Evolutionary conservation across 2,888 invertebrate genomes (phyloP), one percentile per base, ranked within the genome.

Genomic region (Drosophila robusta): DNA sequence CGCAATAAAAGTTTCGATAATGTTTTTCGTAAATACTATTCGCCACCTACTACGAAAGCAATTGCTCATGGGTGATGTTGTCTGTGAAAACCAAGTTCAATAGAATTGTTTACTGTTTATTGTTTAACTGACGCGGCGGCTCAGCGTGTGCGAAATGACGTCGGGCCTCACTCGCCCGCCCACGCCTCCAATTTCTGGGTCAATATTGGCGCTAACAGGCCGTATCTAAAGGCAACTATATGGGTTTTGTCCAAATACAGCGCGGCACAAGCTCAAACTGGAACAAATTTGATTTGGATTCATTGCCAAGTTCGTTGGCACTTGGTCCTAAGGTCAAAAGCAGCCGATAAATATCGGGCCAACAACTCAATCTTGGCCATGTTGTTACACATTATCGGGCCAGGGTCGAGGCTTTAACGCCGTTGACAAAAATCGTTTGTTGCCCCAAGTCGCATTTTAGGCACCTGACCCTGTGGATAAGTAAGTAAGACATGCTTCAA

Each of bases 271-370:
- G 67, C 75, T 63, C 58, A 57, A 36, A 70, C 50, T 50, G 55
- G 58, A 42, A 51, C 29, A 32, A 41, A 44, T 54, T 54, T 12
- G 44, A 36, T 7, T 22, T 52, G 39, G 75, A 64, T 75, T 87
- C 88, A 85, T 85, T 82, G 84, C 69, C 88, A 80, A 85, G 88
- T 87, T 85, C 88, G 88, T 82, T 87, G 78, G 72, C 84, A 80
- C 78, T 75, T 75, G 44, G 58, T 56, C 63, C 63, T 70, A 77
- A 83, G 83, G 83, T 87, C 68, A 65, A 26, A 0, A 6, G 12
- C 39, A 50, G 44, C 26, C 8, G 32, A 56, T 45, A 52, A 70
- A 64, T 52, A 55, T 58, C 65, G 54, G 73, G 65, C 60, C 57
- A 75, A 70, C 63, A 78, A 78, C 71, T 72, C 68, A 69, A 71